Evolutionary conservation across 2,797 vertebrate species (phyloP).

Genomic region (Dallia pectoralis): DNA sequence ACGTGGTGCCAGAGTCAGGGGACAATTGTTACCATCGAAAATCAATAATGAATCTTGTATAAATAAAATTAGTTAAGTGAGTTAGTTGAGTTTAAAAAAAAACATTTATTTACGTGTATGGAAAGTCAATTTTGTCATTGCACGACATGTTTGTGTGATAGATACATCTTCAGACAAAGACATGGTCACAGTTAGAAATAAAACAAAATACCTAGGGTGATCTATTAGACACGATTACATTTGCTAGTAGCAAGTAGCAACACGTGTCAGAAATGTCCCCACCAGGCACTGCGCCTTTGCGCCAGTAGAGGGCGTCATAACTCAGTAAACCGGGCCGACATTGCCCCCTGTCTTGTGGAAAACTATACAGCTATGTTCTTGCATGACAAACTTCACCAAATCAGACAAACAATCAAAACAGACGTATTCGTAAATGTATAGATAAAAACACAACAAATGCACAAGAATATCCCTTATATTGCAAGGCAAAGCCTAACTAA

Average conservation of each 20-base stretch:
- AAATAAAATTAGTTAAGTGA: background rate
- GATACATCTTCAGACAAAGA: conserved; percentile 21
- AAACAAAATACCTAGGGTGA: background rate
- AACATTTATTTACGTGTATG: background rate
- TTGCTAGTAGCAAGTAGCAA: background rate
- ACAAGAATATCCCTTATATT: conserved; percentile 33
- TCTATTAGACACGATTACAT: background rate
- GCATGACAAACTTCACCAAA: background rate
- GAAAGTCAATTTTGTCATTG: background rate
- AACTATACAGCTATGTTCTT: background rate
- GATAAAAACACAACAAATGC: conserved; percentile 26
- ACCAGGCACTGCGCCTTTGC: conserved; percentile 21
- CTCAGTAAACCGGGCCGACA: background rate
- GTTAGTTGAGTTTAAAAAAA: background rate
- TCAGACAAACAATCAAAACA: background rate
- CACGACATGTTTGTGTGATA: conserved; percentile 3
- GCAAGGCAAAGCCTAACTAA: background rate
- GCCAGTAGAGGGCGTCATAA: conserved; percentile 62
- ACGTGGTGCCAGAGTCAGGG: too few species aligned
- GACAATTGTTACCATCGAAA: too few species aligned
- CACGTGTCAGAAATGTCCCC: background rate
- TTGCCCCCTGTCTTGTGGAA: background rate
- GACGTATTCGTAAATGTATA: conserved; percentile 24
- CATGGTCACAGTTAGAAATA: background rate
- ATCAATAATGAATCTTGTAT: background rate